These are phyloP conservation scores for Tetramorium bicarinatum DNA, from an alignment of 2,888 invertebrate species.

Conservation along the genomic window DNA sequence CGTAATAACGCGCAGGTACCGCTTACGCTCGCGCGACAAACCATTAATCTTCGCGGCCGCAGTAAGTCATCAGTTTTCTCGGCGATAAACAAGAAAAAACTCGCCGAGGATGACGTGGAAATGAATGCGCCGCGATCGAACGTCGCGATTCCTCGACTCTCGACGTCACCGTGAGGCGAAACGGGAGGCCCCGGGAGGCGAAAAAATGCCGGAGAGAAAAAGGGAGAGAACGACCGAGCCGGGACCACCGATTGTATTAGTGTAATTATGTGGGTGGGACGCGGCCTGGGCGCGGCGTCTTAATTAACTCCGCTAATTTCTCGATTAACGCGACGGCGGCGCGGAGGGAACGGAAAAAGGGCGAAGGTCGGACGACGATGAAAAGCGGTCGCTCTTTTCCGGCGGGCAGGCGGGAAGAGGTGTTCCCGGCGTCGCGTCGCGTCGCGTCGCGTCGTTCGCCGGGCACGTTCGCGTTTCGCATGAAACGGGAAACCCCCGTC, in stretches of 20 bases:
- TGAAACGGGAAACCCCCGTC: neutral
- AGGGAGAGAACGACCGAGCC: constrained; percentile 17
- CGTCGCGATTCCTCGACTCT: neutral
- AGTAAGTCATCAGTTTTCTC: constrained; percentile 19
- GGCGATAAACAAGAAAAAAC: neutral
- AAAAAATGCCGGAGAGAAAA: neutral
- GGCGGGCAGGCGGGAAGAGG: neutral
- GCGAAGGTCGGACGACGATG: neutral
- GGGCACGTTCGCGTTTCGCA: constrained; percentile 1
- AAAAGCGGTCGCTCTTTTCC: constrained; percentile 1
- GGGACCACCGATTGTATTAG: constrained; percentile 52
- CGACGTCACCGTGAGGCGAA: neutral
- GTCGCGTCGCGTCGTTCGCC: no score
- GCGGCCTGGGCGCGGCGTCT: constrained; percentile 69
- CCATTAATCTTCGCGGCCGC: neutral
- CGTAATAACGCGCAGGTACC: neutral
- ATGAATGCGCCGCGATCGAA: neutral
- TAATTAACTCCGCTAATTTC: constrained; percentile 78
- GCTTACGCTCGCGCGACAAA: neutral
- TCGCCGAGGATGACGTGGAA: neutral
- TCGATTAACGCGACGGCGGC: constrained; percentile 71
- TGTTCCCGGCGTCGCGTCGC: neutral
- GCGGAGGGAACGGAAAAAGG: constrained; percentile 7
- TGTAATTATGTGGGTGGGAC: constrained; percentile 69
- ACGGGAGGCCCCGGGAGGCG: neutral